Evolutionary conservation across 2,113 vertebrate species (phyloP).

Genomic region (Talpa occidentalis): DNA sequence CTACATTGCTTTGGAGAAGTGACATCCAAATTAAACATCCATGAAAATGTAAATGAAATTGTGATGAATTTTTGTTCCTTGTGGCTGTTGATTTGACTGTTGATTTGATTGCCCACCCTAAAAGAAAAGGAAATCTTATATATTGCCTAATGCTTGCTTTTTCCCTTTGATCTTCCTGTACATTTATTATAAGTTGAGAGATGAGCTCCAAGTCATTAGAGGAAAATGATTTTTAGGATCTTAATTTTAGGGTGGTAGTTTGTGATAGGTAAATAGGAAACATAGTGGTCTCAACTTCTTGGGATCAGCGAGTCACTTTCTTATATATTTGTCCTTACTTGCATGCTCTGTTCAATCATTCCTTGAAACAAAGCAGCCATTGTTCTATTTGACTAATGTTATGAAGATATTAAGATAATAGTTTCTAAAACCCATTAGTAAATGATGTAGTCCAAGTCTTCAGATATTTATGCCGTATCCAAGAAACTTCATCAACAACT

Average conservation of each 20-base stretch:
- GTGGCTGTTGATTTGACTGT: not conserved
- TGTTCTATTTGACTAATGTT: constrained; percentile 16
- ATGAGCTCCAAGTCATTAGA: not conserved
- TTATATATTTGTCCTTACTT: not conserved
- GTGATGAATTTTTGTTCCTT: constrained; percentile 28
- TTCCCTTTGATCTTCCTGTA: constrained; percentile 1
- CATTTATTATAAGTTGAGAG: constrained; percentile 11
- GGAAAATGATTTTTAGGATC: not conserved
- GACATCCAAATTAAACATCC: not conserved
- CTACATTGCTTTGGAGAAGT: not conserved
- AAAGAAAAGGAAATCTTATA: constrained; percentile 23
- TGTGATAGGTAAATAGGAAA: not conserved
- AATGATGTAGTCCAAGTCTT: not conserved
- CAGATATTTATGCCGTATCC: not conserved
- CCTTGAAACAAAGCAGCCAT: not conserved
- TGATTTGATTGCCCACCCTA: not conserved
- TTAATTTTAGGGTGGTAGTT: not conserved
- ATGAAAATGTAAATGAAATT: not conserved
- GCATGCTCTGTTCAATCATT: not conserved
- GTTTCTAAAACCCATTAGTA: not conserved
- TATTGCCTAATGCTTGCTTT: not conserved
- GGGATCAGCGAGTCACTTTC: not conserved
- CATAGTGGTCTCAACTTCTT: not conserved
- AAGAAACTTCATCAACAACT: constrained; percentile 5
- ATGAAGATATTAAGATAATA: not conserved